A percentile compares a stretch with the other conserved stretches of the same genome.
These are phyloP conservation scores for Condylostylus longicornis DNA, from an alignment of 1,140 invertebrate species.

Conservation along the genomic window DNA sequence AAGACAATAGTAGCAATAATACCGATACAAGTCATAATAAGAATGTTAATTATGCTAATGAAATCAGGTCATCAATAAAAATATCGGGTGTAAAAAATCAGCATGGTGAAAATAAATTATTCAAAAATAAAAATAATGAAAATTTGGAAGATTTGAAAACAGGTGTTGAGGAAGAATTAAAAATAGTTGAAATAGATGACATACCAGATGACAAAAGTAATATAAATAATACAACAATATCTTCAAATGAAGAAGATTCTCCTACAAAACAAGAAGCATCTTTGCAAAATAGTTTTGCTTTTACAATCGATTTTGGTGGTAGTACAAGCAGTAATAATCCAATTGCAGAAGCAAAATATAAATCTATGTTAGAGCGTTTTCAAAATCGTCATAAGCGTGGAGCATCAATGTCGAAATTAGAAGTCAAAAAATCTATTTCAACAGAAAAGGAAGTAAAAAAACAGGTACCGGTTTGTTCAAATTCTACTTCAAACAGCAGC, in stretches of 20 bases:
- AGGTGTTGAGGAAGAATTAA: slow-evolving; percentile 1
- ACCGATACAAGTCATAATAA: too few relatives aligned
- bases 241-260: too few relatives aligned
- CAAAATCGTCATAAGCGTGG: slow-evolving; percentile 50
- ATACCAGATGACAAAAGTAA: too few relatives aligned
- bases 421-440: slow-evolving; percentile 15
- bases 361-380: slow-evolving; percentile 51
- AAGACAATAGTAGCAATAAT: neutral
- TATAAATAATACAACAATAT: too few relatives aligned
- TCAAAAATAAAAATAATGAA: too few relatives aligned
- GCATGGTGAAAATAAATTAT: too few relatives aligned
- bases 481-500: slow-evolving; percentile 18
- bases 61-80: too few relatives aligned
- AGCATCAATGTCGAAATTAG: slow-evolving; percentile 49
- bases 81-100: too few relatives aligned
- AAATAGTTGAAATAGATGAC: neutral
- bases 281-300: slow-evolving; percentile 34
- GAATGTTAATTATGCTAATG: too few relatives aligned
- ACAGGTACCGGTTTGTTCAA: neutral
- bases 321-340: slow-evolving; percentile 42
- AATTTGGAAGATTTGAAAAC: neutral
- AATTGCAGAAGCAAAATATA: slow-evolving; percentile 36
- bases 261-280: too few relatives aligned
- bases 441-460: too few relatives aligned
- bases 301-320: slow-evolving; percentile 52